Evolutionary conservation across 35 echinoderm and acorn worm species (phyloP).

Genomic region (Lytechinus pictus): DNA sequence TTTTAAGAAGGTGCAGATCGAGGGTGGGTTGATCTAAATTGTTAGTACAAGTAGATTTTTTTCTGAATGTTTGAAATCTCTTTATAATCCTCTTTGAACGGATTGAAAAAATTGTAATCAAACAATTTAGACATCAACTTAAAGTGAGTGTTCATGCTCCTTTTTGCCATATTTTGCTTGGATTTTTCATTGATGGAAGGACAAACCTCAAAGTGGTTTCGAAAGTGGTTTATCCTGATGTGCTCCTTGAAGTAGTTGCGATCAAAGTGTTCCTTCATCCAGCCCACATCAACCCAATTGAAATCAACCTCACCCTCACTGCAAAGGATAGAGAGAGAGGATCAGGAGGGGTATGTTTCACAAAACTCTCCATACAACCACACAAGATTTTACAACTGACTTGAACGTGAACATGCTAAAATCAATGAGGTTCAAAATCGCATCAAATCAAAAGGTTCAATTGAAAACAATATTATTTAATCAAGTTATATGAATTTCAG

Average conservation of each 20-base stretch:
- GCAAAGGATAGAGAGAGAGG: conserved; percentile 30
- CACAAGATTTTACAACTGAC: too few relatives aligned
- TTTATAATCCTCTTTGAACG: background rate
- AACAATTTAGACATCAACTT: background rate
- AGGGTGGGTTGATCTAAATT: background rate
- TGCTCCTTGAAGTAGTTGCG: conserved; percentile 94
- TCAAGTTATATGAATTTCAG: too few relatives aligned
- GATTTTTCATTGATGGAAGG: background rate
- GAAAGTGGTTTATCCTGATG: conserved; percentile 96
- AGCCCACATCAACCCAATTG: conserved; percentile 94
- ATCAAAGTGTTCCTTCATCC: conserved; percentile 99
- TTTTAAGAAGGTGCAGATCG: background rate
- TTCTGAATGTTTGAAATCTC: background rate
- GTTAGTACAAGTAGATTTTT: too few relatives aligned
- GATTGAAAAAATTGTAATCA: background rate
- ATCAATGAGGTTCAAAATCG: too few relatives aligned
- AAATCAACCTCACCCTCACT: conserved; percentile 94
- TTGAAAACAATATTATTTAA: too few relatives aligned
- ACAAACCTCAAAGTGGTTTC: conserved; percentile 97
- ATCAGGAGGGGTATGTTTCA: background rate
- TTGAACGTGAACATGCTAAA: too few relatives aligned
- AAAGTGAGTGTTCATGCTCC: background rate
- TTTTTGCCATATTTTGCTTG: background rate
- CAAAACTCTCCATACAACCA: background rate
- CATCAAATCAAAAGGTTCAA: too few relatives aligned